A percentile compares a stretch with the other conserved stretches of the same genome.
These are phyloP conservation scores for Pygoscelis antarcticus DNA, from an alignment of 2,113 vertebrate species.

Conservation along the genomic window DNA sequence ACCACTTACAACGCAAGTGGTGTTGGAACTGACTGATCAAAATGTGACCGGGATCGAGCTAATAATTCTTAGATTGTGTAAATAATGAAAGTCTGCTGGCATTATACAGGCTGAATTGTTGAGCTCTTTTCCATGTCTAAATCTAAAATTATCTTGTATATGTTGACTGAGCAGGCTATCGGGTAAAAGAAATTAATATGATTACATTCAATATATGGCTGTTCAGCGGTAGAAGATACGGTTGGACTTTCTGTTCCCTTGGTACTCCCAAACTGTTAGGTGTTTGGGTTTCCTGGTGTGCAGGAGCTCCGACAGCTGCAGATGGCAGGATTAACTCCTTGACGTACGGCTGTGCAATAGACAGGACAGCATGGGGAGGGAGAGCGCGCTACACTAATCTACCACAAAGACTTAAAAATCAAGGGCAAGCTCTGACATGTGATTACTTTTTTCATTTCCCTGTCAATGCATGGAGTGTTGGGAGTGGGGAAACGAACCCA, in stretches of 20 bases:
- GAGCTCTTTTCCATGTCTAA: not conserved
- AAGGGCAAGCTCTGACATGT: slow-evolving; percentile 41
- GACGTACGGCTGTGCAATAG: slow-evolving; percentile 24
- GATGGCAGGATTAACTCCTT: slow-evolving; percentile 54
- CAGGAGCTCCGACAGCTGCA: slow-evolving; percentile 24
- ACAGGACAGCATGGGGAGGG: not conserved
- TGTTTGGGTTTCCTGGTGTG: not conserved
- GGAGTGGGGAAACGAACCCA: not conserved
- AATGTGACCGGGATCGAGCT: rapidly evolving
- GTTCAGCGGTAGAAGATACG: not conserved
- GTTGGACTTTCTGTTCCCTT: not conserved
- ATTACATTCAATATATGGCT: not conserved
- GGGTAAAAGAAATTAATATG: not conserved
- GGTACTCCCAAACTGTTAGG: not conserved
- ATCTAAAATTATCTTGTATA: not conserved
- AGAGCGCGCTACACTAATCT: not conserved
- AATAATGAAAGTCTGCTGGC: not conserved
- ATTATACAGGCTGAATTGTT: not conserved
- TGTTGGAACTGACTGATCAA: not conserved
- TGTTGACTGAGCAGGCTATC: not conserved
- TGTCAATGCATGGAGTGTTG: not conserved
- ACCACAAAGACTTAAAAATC: slow-evolving; percentile 32
- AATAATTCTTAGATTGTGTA: not conserved
- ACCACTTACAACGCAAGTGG: not conserved
- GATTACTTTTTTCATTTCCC: slow-evolving; percentile 28